A percentile compares a stretch with the other conserved stretches of the same genome.
phyloP scores from a whole-genome alignment of 2,113 vertebrate species.

The Marmota flaviventris region DNA sequence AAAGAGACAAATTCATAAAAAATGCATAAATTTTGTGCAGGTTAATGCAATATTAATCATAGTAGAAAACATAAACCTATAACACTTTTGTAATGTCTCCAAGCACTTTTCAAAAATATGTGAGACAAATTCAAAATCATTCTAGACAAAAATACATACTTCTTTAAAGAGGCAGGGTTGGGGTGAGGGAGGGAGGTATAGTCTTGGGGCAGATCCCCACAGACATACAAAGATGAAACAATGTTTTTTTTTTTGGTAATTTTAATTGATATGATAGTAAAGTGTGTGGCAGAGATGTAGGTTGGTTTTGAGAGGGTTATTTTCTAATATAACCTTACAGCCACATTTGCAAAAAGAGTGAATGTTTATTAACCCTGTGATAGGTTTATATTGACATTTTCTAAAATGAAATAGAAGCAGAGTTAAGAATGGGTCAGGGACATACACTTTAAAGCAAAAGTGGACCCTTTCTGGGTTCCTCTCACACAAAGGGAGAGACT shows the following conservation, averaged over 20 bases:
- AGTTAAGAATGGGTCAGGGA: conserved; percentile 46
- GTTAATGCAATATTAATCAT: conserved; percentile 80
- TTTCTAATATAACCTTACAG: conserved; percentile 66
- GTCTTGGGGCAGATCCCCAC: conserved; percentile 51
- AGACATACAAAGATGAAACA: conserved; percentile 20
- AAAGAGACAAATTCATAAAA: conserved; percentile 70
- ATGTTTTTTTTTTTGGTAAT: conserved; percentile 80
- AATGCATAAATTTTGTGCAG: conserved; percentile 73
- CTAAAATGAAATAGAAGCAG: conserved; percentile 68
- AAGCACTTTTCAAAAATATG: conserved; percentile 75
- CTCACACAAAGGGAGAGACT: conserved; percentile 83
- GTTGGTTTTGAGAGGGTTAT: conserved; percentile 72
- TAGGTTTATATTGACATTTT: conserved; percentile 65
- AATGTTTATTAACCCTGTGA: conserved; percentile 70
- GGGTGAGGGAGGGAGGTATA: background rate
- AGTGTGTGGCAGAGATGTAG: conserved; percentile 22
- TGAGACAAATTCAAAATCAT: conserved; percentile 76
- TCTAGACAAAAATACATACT: conserved; percentile 70
- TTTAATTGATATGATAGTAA: conserved; percentile 68
- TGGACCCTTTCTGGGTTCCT: conserved; percentile 76
- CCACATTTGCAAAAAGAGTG: conserved; percentile 57
- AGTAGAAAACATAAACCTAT: conserved; percentile 79
- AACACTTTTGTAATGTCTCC: conserved; percentile 66
- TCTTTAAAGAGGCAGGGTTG: background rate
- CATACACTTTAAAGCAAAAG: conserved; percentile 73